Evolutionary conservation across 2,113 vertebrate genomes (phyloP).

Genomic region (Eulemur macaco): DNA sequence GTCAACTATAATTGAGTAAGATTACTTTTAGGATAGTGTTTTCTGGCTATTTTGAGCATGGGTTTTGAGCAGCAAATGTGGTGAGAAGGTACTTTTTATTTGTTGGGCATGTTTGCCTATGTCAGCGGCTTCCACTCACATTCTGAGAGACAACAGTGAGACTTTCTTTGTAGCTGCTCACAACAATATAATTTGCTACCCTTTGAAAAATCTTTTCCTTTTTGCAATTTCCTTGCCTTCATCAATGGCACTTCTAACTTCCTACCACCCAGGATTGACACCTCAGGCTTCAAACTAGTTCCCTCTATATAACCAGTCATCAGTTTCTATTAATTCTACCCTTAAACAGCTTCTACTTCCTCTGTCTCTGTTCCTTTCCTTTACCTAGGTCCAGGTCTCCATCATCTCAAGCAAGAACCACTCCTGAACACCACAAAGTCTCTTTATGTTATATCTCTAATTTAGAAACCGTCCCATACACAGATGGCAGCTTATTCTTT

Average conservation of each 20-base stretch:
- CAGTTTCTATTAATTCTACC: neutral
- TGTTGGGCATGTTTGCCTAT: neutral
- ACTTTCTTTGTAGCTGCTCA: neutral
- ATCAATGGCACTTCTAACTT: neutral
- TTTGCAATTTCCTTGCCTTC: neutral
- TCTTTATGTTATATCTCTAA: neutral
- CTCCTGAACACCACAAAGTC: rapidly evolving
- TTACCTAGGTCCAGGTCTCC: neutral
- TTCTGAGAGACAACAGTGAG: neutral
- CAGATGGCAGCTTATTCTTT: neutral
- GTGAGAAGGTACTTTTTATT: neutral
- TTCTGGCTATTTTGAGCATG: neutral
- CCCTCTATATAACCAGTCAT: neutral
- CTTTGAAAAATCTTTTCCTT: neutral
- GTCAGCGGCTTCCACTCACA: neutral
- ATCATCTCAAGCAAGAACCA: neutral
- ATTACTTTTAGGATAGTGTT: neutral
- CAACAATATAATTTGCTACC: neutral
- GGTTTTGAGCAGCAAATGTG: neutral
- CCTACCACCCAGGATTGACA: neutral
- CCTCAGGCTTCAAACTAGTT: neutral
- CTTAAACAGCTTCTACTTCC: neutral
- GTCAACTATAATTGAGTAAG: neutral
- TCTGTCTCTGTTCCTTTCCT: neutral
- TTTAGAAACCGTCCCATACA: neutral